Base-by-base conservation (phyloP, 64 coral and sea anemone genomes). In the Pachyseris speciosa region DNA sequence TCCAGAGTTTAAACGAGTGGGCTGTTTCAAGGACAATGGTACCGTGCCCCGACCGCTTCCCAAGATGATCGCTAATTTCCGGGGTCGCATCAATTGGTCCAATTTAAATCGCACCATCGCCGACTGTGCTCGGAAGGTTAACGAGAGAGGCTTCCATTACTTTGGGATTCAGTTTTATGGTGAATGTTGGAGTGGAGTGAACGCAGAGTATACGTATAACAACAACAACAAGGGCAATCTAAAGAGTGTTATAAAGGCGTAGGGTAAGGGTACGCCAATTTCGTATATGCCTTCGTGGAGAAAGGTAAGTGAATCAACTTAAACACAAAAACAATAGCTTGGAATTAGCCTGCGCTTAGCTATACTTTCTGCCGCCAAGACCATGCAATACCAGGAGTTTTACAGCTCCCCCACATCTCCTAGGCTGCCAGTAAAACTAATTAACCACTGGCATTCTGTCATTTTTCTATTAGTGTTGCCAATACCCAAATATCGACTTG, bases 81-180 rank as follows among this genome's bases (percentile, higher is more conserved):
- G 74, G 22, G 37, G 39, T 22, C 1, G 32, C 1, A 80, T 90
- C 16, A 74, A 79, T 16, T 90, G 87, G 87, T 25, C 4, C 1
- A 26, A 90, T 31, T 12, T 90, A 27, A 80, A 90, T 71, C 67
- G 59, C 22, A 90, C 87, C 24, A 67, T 90, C 22, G 22, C n/a
- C 8, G 60, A 59, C 0, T 94, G 91, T 52, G 50, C 69, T 43
- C 49, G 37, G 9, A 41, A 10, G 1, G 72, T 19, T 4, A 60
- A 25, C 32, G 37, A 27, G 24, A 74, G 9, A 43, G 70, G 70
- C 9, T 74, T 73, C 50, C 9, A 37, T 37, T 74, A 87, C 50
- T 87, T 87, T 60, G 85, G 85, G 37, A 9, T 87, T 39, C 85
- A 87, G 69, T 87, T 87, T 33, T 87, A 87, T 87, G 85, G 85